Base-by-base conservation (phyloP, 2,888 invertebrate genomes). In the Spodoptera picta region DNA sequence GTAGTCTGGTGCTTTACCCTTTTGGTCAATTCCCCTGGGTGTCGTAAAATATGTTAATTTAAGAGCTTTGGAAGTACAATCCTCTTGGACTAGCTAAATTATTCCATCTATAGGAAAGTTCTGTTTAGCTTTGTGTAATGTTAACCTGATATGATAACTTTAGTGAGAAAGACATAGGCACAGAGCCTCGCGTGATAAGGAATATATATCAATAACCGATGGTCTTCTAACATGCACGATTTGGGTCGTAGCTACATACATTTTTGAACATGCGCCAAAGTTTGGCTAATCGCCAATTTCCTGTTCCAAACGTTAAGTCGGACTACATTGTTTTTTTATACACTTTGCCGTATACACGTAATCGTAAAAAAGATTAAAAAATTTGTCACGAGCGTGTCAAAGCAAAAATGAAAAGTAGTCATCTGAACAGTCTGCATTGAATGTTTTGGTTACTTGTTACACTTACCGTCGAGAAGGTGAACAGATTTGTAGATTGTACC, bases 221-320 rank as follows among this genome's bases (percentile, higher is more conserved):
- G 31, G 45, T 64, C 47, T 58, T 43, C 54, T 27, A 46, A 62
- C 41, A 53, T 55, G 31, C 46, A 65, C 52, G 59, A 63, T 69
- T 62, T 68, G 56, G 61, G 60, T 58, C 44, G 56, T 31, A 49
- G n/a, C 11, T 31, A 27, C 50, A 58, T 56, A 77, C 2, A 60
- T 59, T 69, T 65, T 70, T 73, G 70, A 65, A 65, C 48, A 51
- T 45, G 27, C 43, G 70, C 75, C 80, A 80, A 65, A 69, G 43
- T 67, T 69, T 77, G 65, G 66, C 80, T 75, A 64, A 75, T 75
- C 60, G 60, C 73, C 73, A 75, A 57, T 67, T 59, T 75, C 63
- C 73, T 55, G 57, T 57, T 69, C 14, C 49, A 60, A 60, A 60
- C 61, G 50, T 63, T 65, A 47, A 72, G 72, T 77, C 45, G 47